Evolutionary conservation across 2,113 vertebrate species (phyloP).

Genomic region (Chroicocephalus ridibundus): DNA sequence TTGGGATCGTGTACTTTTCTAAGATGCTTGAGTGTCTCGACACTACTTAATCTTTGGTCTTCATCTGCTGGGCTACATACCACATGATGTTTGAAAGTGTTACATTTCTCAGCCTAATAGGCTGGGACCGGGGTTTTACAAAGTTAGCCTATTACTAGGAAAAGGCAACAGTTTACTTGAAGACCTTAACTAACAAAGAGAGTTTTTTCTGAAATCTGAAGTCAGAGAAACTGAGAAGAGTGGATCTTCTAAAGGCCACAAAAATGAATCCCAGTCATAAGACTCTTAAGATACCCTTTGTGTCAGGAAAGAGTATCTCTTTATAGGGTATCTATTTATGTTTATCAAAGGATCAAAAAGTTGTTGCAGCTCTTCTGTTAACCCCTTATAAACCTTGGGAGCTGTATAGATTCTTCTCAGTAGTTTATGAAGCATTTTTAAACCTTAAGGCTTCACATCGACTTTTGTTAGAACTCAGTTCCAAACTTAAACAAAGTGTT

Average conservation of each 20-base stretch:
- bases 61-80: background rate
- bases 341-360: background rate
- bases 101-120: background rate
- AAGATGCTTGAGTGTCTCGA: background rate
- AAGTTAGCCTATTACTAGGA: background rate
- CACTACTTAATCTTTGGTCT: background rate
- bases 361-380: background rate
- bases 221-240: background rate
- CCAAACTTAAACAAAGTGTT: background rate
- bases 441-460: background rate
- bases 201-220: background rate
- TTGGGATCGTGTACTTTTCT: background rate
- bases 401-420: background rate
- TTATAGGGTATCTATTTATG: background rate
- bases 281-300: background rate
- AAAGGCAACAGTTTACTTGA: background rate
- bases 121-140: background rate
- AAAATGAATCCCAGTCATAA: background rate
- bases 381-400: background rate
- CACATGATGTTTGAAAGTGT: background rate
- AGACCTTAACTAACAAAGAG: background rate
- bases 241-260: background rate
- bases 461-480: background rate
- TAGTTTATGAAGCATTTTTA: background rate
- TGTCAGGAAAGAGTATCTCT: background rate